Evolutionary conservation across 2,113 vertebrate genomes (phyloP).

Genomic region (Crotalus viridis): DNA sequence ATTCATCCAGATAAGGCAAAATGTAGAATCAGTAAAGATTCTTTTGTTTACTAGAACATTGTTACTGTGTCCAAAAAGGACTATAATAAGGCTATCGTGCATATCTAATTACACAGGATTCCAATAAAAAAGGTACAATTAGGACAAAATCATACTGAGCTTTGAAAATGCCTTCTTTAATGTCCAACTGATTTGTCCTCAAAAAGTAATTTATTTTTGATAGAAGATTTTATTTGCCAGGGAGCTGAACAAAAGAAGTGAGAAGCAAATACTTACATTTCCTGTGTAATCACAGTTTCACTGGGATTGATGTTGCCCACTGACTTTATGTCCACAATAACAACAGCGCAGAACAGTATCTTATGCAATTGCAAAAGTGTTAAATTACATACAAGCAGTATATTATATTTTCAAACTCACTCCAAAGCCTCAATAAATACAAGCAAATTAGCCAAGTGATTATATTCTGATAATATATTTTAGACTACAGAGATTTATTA

Average conservation of each 20-base stretch:
- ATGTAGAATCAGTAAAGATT: background rate
- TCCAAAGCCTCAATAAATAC: background rate
- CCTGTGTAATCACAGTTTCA: background rate
- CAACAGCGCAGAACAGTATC: background rate
- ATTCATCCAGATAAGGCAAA: background rate
- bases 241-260: background rate
- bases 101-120: constrained; percentile 21
- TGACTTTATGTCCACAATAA: background rate
- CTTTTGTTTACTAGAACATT: background rate
- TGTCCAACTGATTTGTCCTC: constrained; percentile 20
- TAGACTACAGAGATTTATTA: background rate
- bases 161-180: constrained; percentile 36
- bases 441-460: background rate
- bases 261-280: background rate
- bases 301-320: background rate
- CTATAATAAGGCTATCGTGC: background rate
- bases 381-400: background rate
- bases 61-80: background rate
- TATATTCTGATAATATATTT: background rate
- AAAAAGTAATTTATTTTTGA: constrained; percentile 24
- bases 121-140: constrained; percentile 16
- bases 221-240: constrained; percentile 17
- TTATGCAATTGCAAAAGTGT: background rate
- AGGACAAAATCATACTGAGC: constrained; percentile 31
- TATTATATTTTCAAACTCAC: background rate